Evolutionary conservation across 2,113 vertebrate species (phyloP).

Genomic region (Cinclus cinclus): DNA sequence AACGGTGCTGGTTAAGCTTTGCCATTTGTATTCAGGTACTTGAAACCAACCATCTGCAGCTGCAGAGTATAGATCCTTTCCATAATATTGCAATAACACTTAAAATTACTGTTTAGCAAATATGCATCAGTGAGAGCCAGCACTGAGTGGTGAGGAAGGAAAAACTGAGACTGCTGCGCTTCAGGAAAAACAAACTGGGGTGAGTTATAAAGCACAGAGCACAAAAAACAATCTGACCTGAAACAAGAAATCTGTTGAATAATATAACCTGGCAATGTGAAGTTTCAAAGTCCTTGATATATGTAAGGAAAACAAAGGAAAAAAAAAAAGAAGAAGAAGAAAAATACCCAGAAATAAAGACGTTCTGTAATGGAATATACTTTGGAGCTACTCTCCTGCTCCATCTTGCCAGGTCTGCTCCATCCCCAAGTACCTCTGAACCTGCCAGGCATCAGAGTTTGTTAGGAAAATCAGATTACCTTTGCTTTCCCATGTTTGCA

Average conservation of each 20-base stretch:
- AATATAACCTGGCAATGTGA: constrained; percentile 40
- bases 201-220: neutral
- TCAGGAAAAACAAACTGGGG: neutral
- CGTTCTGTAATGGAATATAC: neutral
- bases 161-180: neutral
- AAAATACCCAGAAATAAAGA: neutral
- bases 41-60: neutral
- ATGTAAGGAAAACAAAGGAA: neutral
- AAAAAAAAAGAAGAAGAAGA: neutral
- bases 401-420: neutral
- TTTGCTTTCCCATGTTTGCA: neutral
- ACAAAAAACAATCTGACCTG: neutral
- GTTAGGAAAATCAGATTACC: neutral
- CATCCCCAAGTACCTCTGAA: neutral
- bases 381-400: neutral
- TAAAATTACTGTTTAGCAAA: constrained; percentile 2
- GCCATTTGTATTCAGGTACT: neutral
- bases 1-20: neutral
- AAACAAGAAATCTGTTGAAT: constrained; percentile 49
- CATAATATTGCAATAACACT: neutral
- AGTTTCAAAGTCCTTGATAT: neutral
- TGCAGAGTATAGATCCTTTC: neutral
- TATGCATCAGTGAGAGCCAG: neutral
- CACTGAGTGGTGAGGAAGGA: neutral
- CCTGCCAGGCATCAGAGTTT: neutral